Percentiles rank a stretch among this genome's conserved stretches.
These are phyloP conservation scores for Tetramorium parvispinum DNA, from an alignment of 1,140 invertebrate genomes.

Conservation along the genomic window DNA sequence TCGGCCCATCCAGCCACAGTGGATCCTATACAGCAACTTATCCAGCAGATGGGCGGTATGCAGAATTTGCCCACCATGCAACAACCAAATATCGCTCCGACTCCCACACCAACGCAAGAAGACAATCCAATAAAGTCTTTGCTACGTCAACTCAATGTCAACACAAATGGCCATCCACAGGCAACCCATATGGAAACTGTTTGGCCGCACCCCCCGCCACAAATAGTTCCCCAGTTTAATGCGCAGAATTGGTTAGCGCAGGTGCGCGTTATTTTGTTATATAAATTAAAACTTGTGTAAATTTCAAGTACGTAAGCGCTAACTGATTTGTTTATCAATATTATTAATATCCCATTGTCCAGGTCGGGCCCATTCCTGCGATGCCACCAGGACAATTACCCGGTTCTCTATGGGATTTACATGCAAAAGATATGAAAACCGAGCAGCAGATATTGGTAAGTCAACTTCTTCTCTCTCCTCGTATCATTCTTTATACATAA, in stretches of 20 bases:
- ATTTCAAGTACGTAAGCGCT: neutral
- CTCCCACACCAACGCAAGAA: conserved; percentile 73
- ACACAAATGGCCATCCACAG: conserved; percentile 79
- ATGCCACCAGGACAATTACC: conserved; percentile 82
- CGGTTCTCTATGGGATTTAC: conserved; percentile 82
- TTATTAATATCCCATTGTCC: conserved; percentile 24
- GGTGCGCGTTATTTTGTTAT: conserved; percentile 63
- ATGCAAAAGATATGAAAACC: conserved; percentile 85
- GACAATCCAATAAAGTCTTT: conserved; percentile 86
- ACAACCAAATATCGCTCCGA: conserved; percentile 77
- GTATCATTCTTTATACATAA: neutral
- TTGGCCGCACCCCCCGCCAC: conserved; percentile 81
- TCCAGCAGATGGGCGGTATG: conserved; percentile 85
- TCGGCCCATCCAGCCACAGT: conserved; percentile 73
- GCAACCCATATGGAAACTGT: conserved; percentile 80
- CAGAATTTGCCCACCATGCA: conserved; percentile 83
- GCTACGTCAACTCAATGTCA: conserved; percentile 85
- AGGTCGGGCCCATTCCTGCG: conserved; percentile 82
- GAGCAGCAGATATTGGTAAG: conserved; percentile 86
- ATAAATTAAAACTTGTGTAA: neutral
- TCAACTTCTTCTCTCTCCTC: neutral
- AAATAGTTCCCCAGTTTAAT: conserved; percentile 80
- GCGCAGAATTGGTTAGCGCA: conserved; percentile 83
- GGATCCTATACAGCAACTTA: conserved; percentile 86
- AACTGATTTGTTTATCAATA: neutral